These are phyloP conservation scores for Sebastes diaconus DNA, from an alignment of 2,797 vertebrate genomes.

Conservation along the genomic window DNA sequence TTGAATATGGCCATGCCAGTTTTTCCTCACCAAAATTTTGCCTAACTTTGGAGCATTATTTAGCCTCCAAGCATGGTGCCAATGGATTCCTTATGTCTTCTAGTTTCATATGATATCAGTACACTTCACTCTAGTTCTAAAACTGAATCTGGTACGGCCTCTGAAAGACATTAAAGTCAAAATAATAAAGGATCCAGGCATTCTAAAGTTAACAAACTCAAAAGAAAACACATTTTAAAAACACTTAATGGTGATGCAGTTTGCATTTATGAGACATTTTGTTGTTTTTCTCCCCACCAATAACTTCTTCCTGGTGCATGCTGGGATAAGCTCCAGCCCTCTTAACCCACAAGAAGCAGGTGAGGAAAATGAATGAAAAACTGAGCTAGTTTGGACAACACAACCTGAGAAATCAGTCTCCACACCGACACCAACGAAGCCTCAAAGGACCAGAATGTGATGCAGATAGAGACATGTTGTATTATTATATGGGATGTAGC, in stretches of 20 bases:
- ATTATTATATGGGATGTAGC: not conserved
- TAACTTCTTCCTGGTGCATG: not conserved
- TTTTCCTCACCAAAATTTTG: too few species aligned
- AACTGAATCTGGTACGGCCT: too few species aligned
- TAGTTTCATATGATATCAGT: too few species aligned
- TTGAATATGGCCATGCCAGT: too few species aligned
- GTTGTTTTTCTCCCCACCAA: not conserved
- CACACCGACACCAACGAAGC: not conserved
- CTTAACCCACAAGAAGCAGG: not conserved
- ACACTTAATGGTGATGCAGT: not conserved
- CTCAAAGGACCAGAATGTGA: not conserved
- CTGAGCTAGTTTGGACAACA: not conserved
- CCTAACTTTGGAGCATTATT: too few species aligned
- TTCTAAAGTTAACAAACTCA: not conserved
- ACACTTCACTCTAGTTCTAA: too few species aligned
- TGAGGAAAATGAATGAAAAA: not conserved
- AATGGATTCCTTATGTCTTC: accelerated
- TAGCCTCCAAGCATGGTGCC: too few species aligned
- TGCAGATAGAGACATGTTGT: too few species aligned
- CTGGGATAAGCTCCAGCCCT: not conserved
- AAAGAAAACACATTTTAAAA: not conserved
- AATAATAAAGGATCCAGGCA: too few species aligned
- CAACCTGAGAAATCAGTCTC: not conserved
- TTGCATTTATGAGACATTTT: not conserved
- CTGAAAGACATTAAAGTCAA: too few species aligned